Conservation (phyloP, 1,140 invertebrate species). For the Pteromalus puparum region DNA sequence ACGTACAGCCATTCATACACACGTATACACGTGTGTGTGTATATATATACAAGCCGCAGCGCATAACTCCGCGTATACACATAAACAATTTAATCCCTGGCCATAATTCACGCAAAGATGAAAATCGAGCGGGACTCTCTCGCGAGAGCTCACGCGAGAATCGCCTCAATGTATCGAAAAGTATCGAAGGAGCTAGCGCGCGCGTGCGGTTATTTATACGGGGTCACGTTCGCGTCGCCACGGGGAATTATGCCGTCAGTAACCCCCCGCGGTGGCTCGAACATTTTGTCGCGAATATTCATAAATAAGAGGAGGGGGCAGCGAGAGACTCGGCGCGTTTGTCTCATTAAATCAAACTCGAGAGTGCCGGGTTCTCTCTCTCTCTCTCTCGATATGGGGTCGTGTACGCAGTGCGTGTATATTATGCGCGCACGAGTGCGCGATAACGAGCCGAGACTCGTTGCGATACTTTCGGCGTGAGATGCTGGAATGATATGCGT, state of each 20-base stretch:
- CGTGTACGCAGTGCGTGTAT: background rate
- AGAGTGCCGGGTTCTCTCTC: background rate
- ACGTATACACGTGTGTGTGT: too few relatives aligned
- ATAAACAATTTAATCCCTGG: conserved; percentile 40
- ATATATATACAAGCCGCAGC: too few relatives aligned
- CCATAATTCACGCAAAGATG: conserved; percentile 44
- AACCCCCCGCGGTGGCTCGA: conserved; percentile 17
- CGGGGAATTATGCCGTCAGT: conserved; percentile 48
- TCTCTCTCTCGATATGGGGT: conserved; percentile 27
- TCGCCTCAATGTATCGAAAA: conserved; percentile 1
- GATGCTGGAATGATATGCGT: too few relatives aligned
- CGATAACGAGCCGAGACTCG: conserved; percentile 43
- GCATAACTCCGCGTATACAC: background rate
- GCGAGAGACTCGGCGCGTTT: background rate
- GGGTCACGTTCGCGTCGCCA: conserved; percentile 27
- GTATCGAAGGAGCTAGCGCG: conserved; percentile 20
- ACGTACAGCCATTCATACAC: background rate
- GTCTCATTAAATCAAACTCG: conserved; percentile 42
- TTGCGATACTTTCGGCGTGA: background rate
- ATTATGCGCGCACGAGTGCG: background rate
- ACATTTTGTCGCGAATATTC: conserved; percentile 48
- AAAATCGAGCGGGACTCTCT: conserved; percentile 19
- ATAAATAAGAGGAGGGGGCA: conserved; percentile 39
- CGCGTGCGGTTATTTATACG: conserved; percentile 41
- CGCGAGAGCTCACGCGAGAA: conserved; percentile 24